Conservation (phyloP, 2,797 vertebrate genomes). For the Chromobotia macracanthus region DNA sequence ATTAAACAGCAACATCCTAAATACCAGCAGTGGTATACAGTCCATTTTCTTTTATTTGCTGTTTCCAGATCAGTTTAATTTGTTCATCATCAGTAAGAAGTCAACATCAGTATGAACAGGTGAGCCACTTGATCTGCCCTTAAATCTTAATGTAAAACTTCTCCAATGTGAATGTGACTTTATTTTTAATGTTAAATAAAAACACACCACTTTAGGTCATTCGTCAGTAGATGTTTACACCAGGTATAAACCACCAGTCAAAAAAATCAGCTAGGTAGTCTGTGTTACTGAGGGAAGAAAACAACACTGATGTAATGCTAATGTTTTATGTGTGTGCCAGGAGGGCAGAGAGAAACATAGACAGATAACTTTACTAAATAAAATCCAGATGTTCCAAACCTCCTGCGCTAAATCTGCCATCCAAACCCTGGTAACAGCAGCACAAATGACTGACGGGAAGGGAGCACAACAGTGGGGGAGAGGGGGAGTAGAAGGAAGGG, state of each 20-base stretch:
- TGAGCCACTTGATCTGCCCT: too few species aligned
- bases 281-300: neutral
- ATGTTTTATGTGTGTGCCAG: constrained; percentile 51
- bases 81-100: too few species aligned
- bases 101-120: too few species aligned
- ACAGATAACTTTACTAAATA: constrained; percentile 76
- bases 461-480: constrained; percentile 30
- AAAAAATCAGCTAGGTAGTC: neutral
- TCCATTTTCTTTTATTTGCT: too few species aligned
- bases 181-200: too few species aligned
- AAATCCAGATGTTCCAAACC: constrained; percentile 82
- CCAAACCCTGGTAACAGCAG: constrained; percentile 77
- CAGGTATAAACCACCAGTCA: neutral
- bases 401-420: constrained; percentile 80
- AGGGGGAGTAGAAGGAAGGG: constrained; percentile 20
- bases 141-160: too few species aligned
- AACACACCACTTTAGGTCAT: neutral
- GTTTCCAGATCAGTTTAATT: too few species aligned
- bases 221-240: constrained; percentile 5
- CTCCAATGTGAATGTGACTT: too few species aligned
- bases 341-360: constrained; percentile 58
- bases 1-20: neutral
- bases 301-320: neutral
- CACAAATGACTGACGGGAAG: constrained; percentile 45
- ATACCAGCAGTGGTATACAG: neutral